Evolutionary conservation across 2,888 invertebrate genomes (phyloP).

Genomic region (Zeuzera pyrina): DNA sequence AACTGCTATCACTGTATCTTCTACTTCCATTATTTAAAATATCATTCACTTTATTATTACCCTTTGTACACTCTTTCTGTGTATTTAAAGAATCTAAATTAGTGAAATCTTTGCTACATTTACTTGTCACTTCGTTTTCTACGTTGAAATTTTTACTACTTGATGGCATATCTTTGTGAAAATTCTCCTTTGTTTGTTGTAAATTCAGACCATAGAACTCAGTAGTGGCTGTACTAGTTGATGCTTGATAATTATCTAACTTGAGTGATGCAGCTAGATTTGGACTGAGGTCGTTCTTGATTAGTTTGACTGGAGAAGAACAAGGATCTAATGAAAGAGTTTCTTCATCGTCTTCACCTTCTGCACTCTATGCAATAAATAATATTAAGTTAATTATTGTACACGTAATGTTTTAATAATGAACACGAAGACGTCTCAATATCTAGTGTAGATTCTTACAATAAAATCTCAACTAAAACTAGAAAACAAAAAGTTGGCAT

Average conservation of each 20-base stretch:
- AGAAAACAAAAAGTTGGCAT: no score
- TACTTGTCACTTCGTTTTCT: constrained; percentile 37
- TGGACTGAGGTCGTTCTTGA: constrained; percentile 49
- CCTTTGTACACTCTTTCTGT: constrained; percentile 32
- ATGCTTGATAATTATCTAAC: constrained; percentile 27
- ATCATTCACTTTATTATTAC: constrained; percentile 36
- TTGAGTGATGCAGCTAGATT: constrained; percentile 20
- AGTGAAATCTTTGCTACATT: constrained; percentile 35
- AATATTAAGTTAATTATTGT: no score
- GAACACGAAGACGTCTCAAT: no score
- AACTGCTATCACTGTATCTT: constrained; percentile 53
- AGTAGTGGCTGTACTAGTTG: constrained; percentile 31
- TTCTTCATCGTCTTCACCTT: constrained; percentile 74
- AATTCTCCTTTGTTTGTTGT: constrained; percentile 50
- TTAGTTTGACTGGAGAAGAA: constrained; percentile 37
- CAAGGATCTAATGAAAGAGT: constrained; percentile 70
- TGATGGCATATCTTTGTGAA: constrained; percentile 55
- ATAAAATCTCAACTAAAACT: no score
- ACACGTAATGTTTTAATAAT: no score
- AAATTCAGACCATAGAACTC: constrained; percentile 48
- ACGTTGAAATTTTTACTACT: constrained; percentile 58
- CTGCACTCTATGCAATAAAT: constrained; percentile 44
- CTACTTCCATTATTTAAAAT: constrained; percentile 49
- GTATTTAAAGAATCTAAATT: constrained; percentile 40
- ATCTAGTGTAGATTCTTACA: no score